These are phyloP conservation scores for Staurois parvus DNA, from an alignment of 2,797 vertebrate genomes.

Conservation along the genomic window DNA sequence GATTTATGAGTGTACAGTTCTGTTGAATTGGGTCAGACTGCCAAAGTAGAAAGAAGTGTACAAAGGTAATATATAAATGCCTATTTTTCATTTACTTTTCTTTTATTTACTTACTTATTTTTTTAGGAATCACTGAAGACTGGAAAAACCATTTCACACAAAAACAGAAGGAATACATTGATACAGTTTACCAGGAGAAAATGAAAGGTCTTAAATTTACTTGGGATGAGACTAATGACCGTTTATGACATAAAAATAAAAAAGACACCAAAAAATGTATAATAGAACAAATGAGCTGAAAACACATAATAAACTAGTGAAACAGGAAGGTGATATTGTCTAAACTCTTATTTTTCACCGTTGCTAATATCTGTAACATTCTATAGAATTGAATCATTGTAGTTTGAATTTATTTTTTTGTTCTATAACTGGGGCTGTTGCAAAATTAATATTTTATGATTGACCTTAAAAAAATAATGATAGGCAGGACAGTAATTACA, in stretches of 20 bases:
- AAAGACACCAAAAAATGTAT: not conserved
- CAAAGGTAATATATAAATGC: no score
- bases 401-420: no score
- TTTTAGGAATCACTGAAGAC: conserved; percentile 68
- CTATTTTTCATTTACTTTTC: not conserved
- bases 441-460: no score
- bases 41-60: no score
- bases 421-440: no score
- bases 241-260: not conserved
- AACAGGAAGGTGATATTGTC: not conserved
- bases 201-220: conserved; percentile 73
- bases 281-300: not conserved
- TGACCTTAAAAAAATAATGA: no score
- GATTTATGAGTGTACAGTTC: no score
- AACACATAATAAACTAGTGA: not conserved
- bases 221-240: conserved; percentile 67
- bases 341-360: no score
- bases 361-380: no score
- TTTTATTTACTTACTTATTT: not conserved
- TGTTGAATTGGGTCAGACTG: no score
- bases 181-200: conserved; percentile 71
- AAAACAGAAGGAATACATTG: conserved; percentile 74
- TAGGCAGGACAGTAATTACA: no score
- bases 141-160: conserved; percentile 77
- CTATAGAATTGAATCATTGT: no score